Percentiles rank a stretch among this genome's conserved stretches.
Conservation (phyloP, 2,888 invertebrate genomes). For the Cremastinae sp. region DNA sequence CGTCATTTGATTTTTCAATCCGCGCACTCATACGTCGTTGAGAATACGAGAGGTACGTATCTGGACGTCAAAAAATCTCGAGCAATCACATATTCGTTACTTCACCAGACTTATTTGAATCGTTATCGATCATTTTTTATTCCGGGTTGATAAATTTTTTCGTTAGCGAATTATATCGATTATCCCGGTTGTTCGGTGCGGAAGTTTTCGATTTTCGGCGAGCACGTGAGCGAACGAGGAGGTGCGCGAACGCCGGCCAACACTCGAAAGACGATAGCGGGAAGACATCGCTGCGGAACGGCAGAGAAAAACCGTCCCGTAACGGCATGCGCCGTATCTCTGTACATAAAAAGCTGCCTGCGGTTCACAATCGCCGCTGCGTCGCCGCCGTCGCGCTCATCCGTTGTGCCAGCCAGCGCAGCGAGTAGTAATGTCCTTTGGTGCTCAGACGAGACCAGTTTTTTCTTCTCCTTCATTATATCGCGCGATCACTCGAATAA, state of each 20-base stretch:
- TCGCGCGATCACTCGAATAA: conserved; percentile 23
- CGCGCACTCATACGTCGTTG: too few relatives aligned
- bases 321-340: conserved; percentile 45
- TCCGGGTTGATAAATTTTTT: not conserved
- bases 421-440: conserved; percentile 39
- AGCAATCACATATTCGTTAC: too few relatives aligned
- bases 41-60: too few relatives aligned
- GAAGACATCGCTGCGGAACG: conserved; percentile 27
- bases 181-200: not conserved
- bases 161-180: not conserved
- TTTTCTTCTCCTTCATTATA: conserved; percentile 14
- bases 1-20: too few relatives aligned
- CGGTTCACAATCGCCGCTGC: conserved; percentile 32
- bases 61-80: too few relatives aligned
- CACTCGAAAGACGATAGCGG: conserved; percentile 54
- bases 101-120: too few relatives aligned
- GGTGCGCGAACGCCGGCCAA: conserved; percentile 36
- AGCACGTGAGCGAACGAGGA: conserved; percentile 12
- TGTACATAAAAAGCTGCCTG: conserved; percentile 20
- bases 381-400: conserved; percentile 21
- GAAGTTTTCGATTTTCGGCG: conserved; percentile 3
- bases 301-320: conserved; percentile 56
- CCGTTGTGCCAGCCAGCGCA: not conserved
- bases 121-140: not conserved
- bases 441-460: conserved; percentile 30